A percentile compares a stretch with the other conserved stretches of the same genome.
These are phyloP conservation scores for Tetramorium bicarinatum DNA, from an alignment of 2,888 invertebrate species.

Conservation along the genomic window DNA sequence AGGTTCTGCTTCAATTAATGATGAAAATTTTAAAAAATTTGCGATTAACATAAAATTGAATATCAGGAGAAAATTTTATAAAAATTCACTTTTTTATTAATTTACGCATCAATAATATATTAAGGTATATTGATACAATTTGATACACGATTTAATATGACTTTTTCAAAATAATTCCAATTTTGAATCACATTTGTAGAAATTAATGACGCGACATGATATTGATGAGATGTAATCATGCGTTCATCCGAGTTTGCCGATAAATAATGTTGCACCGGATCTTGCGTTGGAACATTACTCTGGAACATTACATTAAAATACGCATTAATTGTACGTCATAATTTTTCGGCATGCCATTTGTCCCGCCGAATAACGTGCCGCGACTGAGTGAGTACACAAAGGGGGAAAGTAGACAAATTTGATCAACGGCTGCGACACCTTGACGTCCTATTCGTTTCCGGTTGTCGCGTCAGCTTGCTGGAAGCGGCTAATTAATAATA, in stretches of 20 bases:
- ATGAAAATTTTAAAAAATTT: not conserved
- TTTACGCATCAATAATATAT: not conserved
- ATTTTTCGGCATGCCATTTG: constrained; percentile 43
- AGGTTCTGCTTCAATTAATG: not conserved
- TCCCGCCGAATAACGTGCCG: constrained; percentile 23
- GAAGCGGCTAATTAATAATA: constrained; percentile 76
- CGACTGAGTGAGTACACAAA: constrained; percentile 30
- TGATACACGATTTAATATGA: not conserved
- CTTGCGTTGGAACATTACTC: not conserved
- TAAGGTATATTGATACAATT: not conserved
- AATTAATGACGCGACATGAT: constrained; percentile 27
- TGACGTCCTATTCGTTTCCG: constrained; percentile 75
- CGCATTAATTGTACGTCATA: constrained; percentile 30
- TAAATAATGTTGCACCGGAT: constrained; percentile 7
- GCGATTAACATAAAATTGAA: not conserved
- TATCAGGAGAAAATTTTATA: not conserved
- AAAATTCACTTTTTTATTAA: not conserved
- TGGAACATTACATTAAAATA: constrained; percentile 34
- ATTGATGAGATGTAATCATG: constrained; percentile 26
- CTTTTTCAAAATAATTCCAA: not conserved
- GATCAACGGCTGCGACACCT: constrained; percentile 72
- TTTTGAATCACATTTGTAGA: constrained; percentile 7
- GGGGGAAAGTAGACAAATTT: constrained; percentile 70
- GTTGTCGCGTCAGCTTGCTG: constrained; percentile 62
- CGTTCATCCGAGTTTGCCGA: constrained; percentile 17